Evolutionary conservation across 2,888 invertebrate species (phyloP), one percentile per base, ranked within the genome.

Genomic region (Heliconius erato): DNA sequence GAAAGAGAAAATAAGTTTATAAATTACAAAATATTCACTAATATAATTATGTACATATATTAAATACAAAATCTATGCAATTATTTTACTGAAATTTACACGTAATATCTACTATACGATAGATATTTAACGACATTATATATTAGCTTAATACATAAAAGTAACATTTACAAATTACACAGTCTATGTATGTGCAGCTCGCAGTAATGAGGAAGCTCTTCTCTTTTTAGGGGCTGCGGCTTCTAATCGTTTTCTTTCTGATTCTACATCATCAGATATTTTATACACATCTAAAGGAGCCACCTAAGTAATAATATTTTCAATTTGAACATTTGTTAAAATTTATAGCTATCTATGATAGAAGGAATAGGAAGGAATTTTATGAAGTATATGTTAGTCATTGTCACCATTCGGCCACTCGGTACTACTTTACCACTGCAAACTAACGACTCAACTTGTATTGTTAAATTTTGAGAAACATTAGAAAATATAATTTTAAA

Each of bases 161-260:
- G n/a, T n/a, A n/a, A 49, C 16, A 23, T 26, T 72, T 7, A 49
- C 26, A 44, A 49, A 72, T 49, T 49, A 40, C 16, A 63, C 40
- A 71, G 77, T 81, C 83, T 82, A 85, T 74, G 85, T 86, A 71
- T 88, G 86, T 23, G 89, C 87, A 65, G 88, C 90, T 44, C 92
- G 90, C 40, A 94, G 87, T 4, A 94, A 83, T 54, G 90, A 90
- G 0, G 93, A 92, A 12, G 94, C 89, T 16, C 91, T 89, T 85
- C 90, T 90, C 87, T 91, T 95, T 88, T 92, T 95, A 3, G 95
- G 94, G 19, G 92, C 91, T 2, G 92, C 91, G 1, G 90, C 94
- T 84, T 92, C 91, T 67, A 87, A 11, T 85, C 83, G 89, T 86
- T 89, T 90, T 74, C 90, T 90, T 79, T 94, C 94, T 69, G 83